Evolutionary conservation across 2,797 vertebrate genomes (phyloP), one percentile per base, ranked within the genome.

Genomic region (Ceryle rudis): DNA sequence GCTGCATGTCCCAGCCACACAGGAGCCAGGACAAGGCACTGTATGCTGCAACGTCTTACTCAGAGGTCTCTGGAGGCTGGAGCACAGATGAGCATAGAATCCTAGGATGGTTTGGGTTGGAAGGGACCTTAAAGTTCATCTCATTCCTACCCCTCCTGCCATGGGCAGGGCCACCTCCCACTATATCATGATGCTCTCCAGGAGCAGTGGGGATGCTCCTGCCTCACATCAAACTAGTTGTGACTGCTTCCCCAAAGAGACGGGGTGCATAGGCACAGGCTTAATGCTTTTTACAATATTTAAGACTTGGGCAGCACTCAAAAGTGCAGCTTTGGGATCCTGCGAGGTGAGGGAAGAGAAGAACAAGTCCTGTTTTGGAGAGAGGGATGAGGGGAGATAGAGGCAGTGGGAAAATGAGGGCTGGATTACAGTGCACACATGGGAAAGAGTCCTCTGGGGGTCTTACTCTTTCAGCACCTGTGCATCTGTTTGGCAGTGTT

Each of bases 201-300:
- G 0, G 6, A 90, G 16, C 73, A 52, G 17, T 9, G 29, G 29
- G 4, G 74, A 57, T 80, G 35, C 23, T 93, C 65, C 58, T 71
- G 15, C 52, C 5, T 47, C 1, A 0, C 3, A 14, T 47, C 1
- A 1, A 20, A 28, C 9, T 12, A 16, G 19, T 77, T 73, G 47
- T 22, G 62, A 11, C 31, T 44, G 52, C 47, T 23, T 21, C 37
- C 49, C 33, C 18, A 16, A 10, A 33, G 65, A 62, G 16, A 5
- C n/a, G 28, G 25, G 28, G 23, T 11, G 9, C 2, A 3, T 1
- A 10, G 19, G 12, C 13, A 17, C 3, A 13, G 20, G 4, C n/a
- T 83, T 42, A 4, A 3, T 9, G 14, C 31, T 55, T 55, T 70
- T 35, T 51, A 12, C 3, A 0, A 29, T 9, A 0, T n/a, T 57